Evolutionary conservation across 2,888 invertebrate species (phyloP), one percentile per base, ranked within the genome.

Genomic region (Tridacna crocea): DNA sequence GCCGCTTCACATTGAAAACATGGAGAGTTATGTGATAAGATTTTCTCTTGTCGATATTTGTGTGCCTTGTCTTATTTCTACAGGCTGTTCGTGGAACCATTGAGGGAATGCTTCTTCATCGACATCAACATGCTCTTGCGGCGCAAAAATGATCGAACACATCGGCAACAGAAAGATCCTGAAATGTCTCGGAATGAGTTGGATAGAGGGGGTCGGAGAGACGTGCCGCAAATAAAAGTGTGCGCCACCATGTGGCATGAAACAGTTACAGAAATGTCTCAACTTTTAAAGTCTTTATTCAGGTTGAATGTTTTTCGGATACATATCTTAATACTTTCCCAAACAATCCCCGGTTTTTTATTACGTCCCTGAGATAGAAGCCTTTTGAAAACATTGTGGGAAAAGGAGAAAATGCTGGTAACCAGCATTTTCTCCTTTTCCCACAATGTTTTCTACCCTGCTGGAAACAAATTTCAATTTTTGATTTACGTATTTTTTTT

Each of bases 201-300:
- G 15, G 60, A 60, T 46, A 36, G 46, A 1, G 22, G 24, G 1
- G 19, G 58, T n/a, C 58, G 22, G 8, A 68, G 51, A 36, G 58
- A 46, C 27, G 51, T 68, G 11, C 82, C 82, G 0, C 83, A 85
- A 94, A 98, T 99, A 89, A 99, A 98, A 94, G 97, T 98, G 51
- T 99, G 99, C 95, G 97, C 97, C 63, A 99, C 99, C 89, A 99
- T 99, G 99, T 99, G 99, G 99, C 99, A 99, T 95, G 99, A 99
- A 95, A 99, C 98, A 47, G 97, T 97, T 94, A 98, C 98, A 91
- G 98, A 99, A 95, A 98, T 99, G 98, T 96, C 97, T 91, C 97
- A 97, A 93, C 97, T 98, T 94, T 95, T 99, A 86, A 97, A 97
- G 94, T 98, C 98, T 76, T 96, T 99, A 90, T 89, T 95, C 72